Percentiles rank a stretch among this genome's conserved stretches.
phyloP scores from a whole-genome alignment of 2,113 vertebrate species.

The pig (Sus scrofa) region T2T-Sscrofa CM000827.6:94838501-94839000 shows the following conservation, averaged over 20 bases:
- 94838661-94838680: not conserved
- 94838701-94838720: not conserved
- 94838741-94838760: not conserved
- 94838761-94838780: not conserved
- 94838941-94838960: not conserved
- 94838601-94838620: not conserved
- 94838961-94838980: not conserved
- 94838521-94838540: not conserved
- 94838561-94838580: not conserved
- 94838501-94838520: not conserved
- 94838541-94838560: not conserved
- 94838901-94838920: not conserved
- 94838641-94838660: not conserved
- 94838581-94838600: not conserved
- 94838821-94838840: not conserved
- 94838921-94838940: not conserved
- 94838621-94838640: not conserved
- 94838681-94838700: constrained; percentile 12
- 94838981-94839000: not conserved
- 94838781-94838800: not conserved
- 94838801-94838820: not conserved
- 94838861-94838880: not conserved
- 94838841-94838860: not conserved
- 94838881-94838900: not conserved
- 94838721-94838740: not conserved